A percentile compares a stretch with the other conserved stretches of the same genome.
Conservation (phyloP, 2,113 vertebrate species). For the Tinamus guttatus region DNA sequence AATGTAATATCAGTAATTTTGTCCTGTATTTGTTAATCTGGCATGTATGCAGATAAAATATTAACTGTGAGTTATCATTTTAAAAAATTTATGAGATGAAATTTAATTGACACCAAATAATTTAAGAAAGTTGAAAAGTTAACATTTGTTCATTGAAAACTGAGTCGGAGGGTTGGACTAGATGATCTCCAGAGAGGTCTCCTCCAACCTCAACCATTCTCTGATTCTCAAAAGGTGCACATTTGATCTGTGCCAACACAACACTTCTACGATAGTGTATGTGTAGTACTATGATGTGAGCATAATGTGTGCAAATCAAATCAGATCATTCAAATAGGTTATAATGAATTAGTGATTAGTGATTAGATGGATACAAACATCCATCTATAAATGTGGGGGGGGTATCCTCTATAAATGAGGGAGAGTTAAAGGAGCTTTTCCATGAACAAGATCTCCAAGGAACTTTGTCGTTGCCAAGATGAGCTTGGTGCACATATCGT, state of each 20-base stretch:
- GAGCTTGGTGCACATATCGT: not conserved
- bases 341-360: not conserved
- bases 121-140: not conserved
- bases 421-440: not conserved
- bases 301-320: not conserved
- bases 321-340: not conserved
- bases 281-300: not conserved
- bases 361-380: constrained; percentile 4
- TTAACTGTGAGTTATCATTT: not conserved
- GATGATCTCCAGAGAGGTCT: too few species aligned
- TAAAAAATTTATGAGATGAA: not conserved
- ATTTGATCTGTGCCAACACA: not conserved
- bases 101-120: not conserved
- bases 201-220: too few species aligned
- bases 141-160: not conserved
- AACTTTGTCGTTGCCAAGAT: not conserved
- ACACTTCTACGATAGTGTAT: not conserved
- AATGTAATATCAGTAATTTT: not conserved
- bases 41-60: not conserved
- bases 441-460: not conserved
- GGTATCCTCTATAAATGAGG: too few species aligned
- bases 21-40: not conserved
- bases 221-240: not conserved
- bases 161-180: too few species aligned
- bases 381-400: too few species aligned